A percentile compares a stretch with the other conserved stretches of the same genome.
These are phyloP conservation scores for Drosophila sproati DNA, from an alignment of 1,140 invertebrate species.

Conservation along the genomic window DNA sequence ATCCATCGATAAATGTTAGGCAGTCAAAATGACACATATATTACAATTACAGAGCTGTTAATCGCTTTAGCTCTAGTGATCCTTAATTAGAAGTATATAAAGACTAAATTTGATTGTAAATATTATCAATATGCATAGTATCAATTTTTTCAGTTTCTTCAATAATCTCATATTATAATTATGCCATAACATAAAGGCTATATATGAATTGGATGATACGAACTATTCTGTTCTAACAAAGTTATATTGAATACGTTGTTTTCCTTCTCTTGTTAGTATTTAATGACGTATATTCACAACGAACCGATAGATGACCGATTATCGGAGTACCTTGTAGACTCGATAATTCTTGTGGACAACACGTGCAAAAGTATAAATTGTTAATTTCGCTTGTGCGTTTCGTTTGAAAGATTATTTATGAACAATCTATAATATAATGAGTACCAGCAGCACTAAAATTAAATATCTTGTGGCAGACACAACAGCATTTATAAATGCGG, in stretches of 20 bases:
- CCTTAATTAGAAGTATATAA: too few relatives aligned
- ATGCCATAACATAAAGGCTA: too few relatives aligned
- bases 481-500: constrained; percentile 87
- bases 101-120: too few relatives aligned
- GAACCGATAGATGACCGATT: neutral
- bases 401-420: constrained; percentile 29
- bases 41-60: neutral
- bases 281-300: neutral
- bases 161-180: too few relatives aligned
- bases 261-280: too few relatives aligned
- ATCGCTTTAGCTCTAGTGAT: too few relatives aligned
- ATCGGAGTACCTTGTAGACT: neutral
- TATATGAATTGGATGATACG: too few relatives aligned
- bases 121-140: too few relatives aligned
- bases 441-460: constrained; percentile 62
- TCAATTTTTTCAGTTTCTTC: too few relatives aligned
- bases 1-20: neutral
- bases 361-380: constrained; percentile 51
- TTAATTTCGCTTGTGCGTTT: constrained; percentile 4
- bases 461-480: constrained; percentile 87
- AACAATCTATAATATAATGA: constrained; percentile 45
- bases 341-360: constrained; percentile 23
- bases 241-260: too few relatives aligned
- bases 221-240: too few relatives aligned
- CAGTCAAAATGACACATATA: too few relatives aligned